Evolutionary conservation across 2,888 invertebrate species (phyloP), one percentile per base, ranked within the genome.

Genomic region (Eupeodes latifasciatus): DNA sequence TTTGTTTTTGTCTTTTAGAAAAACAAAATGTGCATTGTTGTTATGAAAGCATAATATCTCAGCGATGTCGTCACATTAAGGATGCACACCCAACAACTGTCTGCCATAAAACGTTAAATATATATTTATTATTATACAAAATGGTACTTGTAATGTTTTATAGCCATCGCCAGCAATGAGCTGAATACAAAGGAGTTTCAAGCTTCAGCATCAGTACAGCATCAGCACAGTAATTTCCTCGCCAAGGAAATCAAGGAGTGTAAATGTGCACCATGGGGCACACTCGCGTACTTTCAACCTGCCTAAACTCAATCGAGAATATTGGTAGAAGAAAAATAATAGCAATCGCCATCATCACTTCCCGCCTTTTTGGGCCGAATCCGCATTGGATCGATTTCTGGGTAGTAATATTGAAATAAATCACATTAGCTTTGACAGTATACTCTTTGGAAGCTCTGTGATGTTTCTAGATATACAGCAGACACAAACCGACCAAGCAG

Each of bases 391-490:
- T 89, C 89, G 89, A 89, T 89, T 85, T 85, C 85, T 89, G 85
- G 89, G 72, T 85, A 81, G 79, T 89, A 89, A 89, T 89, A 79
- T 82, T 82, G 89, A 89, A 89, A 89, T 89, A 89, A 89, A 89
- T 89, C 89, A 89, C 85, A 89, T 85, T 81, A 82, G 71, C 85
- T 79, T 81, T 89, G 89, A 89, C 89, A 89, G 81, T 40, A 9
- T 79, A 59, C 67, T 66, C 59, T 72, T 12, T 59, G 34, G 19
- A 72, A 72, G 47, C 51, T 53, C 55, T 71, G n/a, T 64, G 36
- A 27, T 61, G 40, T 14, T 12, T 67, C 27, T 57, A 47, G 51
- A 62, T 72, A 74, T 16, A 67, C 12, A 34, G 7, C 14, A 16
- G 19, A 9, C 64, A 64, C 47, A 44, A 27, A 12, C 61, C 16